Base-by-base conservation (phyloP, 1,140 invertebrate species). In the Caenorhabditis latens region DNA sequence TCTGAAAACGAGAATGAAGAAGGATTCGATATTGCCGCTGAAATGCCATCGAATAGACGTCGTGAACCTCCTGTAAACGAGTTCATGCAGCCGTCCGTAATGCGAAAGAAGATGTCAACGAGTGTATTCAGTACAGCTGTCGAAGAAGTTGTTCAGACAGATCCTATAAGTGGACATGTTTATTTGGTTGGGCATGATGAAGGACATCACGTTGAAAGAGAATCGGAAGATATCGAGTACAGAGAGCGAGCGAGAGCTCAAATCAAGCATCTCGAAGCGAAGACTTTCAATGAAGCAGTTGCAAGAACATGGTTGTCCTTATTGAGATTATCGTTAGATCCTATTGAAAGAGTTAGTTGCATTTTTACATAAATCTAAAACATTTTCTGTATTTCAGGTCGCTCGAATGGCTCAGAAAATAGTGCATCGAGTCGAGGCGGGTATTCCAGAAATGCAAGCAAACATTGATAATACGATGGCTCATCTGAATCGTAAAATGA, bases 241-340 rank as follows among this genome's bases (percentile, higher is more conserved):
- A 82, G 86, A 43, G 8, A 71, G 16, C 86, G 86, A 46, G 61
- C 61, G 16, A 50, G n/a, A 40, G 21, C 13, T 43, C 86, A 86
- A 53, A 86, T 86, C 32, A 42, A 83, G 16, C 50, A 84, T n/a
- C 71, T 92, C 2, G 91, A 92, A 83, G 63, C 63, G 19, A 92
- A 92, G 67, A 88, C 91, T 11, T 92, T 92, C 71, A 87, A 84
- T 13, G 90, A 90, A 48, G 88, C 91, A 0, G 90, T 91, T 42
- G 91, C 92, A 57, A 83, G 91, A 84, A 92, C 92, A n/a, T 92
- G 91, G 92, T 67, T 92, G 11, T 89, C 89, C 8, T 40, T 92
- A 5, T 79, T 92, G 4, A 86, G 88, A 24, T 85, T 92, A 8
- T 84, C 87, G 4, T 84, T 92, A 43, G 91, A 92, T 88, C 90